Base-by-base conservation (phyloP, 2,113 vertebrate species). In the Capra hircus region DNA sequence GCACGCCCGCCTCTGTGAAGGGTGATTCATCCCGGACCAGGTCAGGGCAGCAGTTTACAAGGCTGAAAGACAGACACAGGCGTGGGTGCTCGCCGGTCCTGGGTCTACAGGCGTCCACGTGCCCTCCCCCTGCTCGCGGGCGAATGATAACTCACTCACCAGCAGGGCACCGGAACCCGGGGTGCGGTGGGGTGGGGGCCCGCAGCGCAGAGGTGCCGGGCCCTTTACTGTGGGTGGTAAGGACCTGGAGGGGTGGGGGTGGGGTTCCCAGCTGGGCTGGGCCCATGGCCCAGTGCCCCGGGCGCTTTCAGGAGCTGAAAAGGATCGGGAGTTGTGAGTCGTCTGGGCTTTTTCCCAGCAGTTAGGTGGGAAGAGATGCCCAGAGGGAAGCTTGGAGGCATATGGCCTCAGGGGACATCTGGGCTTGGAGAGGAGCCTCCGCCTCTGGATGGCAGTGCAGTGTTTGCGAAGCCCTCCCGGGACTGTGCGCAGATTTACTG, bases 111-210 rank as follows among this genome's bases (percentile, higher is more conserved):
- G 1, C 60, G 7, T 89, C 91, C 53, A 2, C 3, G 12, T 21
- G n/a, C 59, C 53, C 95, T 96, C 55, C 40, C 88, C 83, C 86
- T 43, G 43, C 86, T 98, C 53, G 14, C 21, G 78, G 97, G n/a
- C 19, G 53, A 83, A 71, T 82, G 83, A 95, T 97, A 92, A 98
- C 98, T 98, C 97, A 98, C 98, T 98, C 96, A 98, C 85, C 97
- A 90, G 88, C 55, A 1, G 0, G 7, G 53, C 3, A 13, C 71
- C 11, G 33, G 83, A 95, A 97, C 97, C 45, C 59, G n/a, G 5
- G 19, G 19, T 19, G 33, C 0, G 10, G 30, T 5, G 50, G 30
- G 14, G 30, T 2, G 4, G 62, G 9, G 4, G 33, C 9, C 15
- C 10, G n/a, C 30, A 13, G 81, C 3, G 25, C 14, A 2, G 6